Evolutionary conservation across 2,113 vertebrate species (phyloP).

Genomic region (Proteles cristata): DNA sequence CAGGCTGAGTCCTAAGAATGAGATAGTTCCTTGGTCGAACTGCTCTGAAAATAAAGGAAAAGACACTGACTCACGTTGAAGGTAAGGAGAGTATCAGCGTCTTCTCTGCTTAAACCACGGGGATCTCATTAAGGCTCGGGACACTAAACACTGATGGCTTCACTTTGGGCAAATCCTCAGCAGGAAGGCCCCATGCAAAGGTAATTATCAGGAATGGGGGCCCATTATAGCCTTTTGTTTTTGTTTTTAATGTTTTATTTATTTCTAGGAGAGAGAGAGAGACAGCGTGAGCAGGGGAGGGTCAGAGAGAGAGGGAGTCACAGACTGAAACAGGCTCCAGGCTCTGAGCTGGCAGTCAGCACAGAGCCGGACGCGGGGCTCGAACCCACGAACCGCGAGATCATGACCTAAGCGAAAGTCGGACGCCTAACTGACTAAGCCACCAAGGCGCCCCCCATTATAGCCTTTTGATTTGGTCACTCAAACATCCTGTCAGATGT

Average conservation of each 20-base stretch:
- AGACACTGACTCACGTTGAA: background rate
- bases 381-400: too few relatives aligned
- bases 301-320: too few relatives aligned
- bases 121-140: background rate
- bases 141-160: background rate
- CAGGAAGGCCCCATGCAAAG: constrained; percentile 43
- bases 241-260: too few relatives aligned
- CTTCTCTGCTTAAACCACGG: background rate
- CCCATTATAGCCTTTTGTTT: constrained; percentile 26
- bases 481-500: constrained; percentile 51
- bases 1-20: background rate
- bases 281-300: too few relatives aligned
- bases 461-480: constrained; percentile 52
- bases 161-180: background rate
- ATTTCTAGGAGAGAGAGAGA: too few relatives aligned
- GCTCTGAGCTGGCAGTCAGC: too few relatives aligned
- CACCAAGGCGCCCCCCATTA: background rate
- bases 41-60: constrained; percentile 27
- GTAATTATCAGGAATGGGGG: constrained; percentile 20
- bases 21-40: background rate
- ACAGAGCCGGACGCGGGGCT: too few relatives aligned
- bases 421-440: too few relatives aligned
- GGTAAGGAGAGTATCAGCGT: background rate
- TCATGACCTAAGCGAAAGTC: too few relatives aligned
- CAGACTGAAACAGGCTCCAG: too few relatives aligned